Evolutionary conservation across 2,113 vertebrate genomes (phyloP).

Genomic region (Upupa epops): DNA sequence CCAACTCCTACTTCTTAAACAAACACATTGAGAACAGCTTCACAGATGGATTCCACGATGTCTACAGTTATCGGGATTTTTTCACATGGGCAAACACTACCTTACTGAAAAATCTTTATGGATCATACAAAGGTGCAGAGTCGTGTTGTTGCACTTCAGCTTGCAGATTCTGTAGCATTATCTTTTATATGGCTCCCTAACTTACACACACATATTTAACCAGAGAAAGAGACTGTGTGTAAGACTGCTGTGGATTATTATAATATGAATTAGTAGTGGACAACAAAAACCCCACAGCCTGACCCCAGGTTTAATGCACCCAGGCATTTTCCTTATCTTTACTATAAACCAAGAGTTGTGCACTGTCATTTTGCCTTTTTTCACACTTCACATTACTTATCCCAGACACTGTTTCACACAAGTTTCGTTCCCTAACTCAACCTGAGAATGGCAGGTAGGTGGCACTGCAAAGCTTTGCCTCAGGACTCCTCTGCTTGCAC

Average conservation of each 20-base stretch:
- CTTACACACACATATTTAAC: neutral
- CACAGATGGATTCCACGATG: slow-evolving; percentile 75
- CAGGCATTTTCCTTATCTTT: neutral
- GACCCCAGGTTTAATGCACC: neutral
- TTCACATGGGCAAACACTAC: slow-evolving; percentile 89
- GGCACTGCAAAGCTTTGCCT: neutral
- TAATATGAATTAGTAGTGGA: neutral
- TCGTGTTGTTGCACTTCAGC: neutral
- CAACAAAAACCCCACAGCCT: neutral
- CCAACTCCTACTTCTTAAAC: slow-evolving; percentile 87
- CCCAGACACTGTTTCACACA: neutral
- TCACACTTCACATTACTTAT: neutral
- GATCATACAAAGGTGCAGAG: slow-evolving; percentile 82
- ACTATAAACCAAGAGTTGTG: neutral
- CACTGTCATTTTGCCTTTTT: neutral
- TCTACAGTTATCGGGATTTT: slow-evolving; percentile 83
- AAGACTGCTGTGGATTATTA: neutral
- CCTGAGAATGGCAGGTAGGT: neutral
- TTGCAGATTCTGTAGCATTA: neutral
- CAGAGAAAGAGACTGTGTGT: neutral
- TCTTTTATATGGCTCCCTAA: neutral
- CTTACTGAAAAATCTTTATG: slow-evolving; percentile 85
- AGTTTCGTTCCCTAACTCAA: neutral
- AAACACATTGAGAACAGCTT: slow-evolving; percentile 90
- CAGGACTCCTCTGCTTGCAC: neutral